Percentiles rank a stretch among this genome's conserved stretches.
phyloP scores from a whole-genome alignment of 2,113 vertebrate genomes.

The Xenopus tropicalis region DNA sequence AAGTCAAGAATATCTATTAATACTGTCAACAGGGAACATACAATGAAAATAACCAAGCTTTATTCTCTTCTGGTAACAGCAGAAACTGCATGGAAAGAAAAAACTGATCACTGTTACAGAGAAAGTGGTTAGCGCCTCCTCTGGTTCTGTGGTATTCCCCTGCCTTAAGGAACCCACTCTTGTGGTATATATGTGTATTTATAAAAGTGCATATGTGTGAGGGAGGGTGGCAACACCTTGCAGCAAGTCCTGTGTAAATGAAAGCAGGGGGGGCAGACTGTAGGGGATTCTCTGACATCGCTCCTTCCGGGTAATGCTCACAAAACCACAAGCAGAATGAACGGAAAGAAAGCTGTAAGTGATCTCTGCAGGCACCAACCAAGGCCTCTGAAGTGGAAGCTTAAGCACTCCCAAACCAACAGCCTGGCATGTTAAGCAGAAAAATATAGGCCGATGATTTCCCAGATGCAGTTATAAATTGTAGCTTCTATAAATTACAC shows the following conservation, averaged over 20 bases:
- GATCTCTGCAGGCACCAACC: constrained; percentile 10
- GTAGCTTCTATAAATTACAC: no score
- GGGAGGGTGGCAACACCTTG: neutral
- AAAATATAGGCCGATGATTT: no score
- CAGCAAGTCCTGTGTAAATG: neutral
- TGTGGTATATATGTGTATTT: constrained; percentile 15
- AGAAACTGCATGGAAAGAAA: neutral
- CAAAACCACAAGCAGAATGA: constrained; percentile 18
- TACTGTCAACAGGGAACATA: no score
- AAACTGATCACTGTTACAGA: constrained; percentile 13
- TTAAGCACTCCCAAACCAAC: neutral
- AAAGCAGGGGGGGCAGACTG: constrained; percentile 1
- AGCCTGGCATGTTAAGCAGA: no score
- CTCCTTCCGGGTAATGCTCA: constrained; percentile 3
- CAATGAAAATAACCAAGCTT: no score
- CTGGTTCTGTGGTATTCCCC: constrained; percentile 23
- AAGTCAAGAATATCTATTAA: no score
- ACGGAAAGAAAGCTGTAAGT: neutral
- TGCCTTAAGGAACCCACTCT: constrained; percentile 32
- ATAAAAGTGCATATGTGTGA: neutral
- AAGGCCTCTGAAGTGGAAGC: neutral
- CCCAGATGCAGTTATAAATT: no score
- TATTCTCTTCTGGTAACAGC: no score
- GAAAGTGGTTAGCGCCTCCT: constrained; percentile 16
- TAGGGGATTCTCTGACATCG: constrained; percentile 1